Percentiles rank a stretch among this genome's conserved stretches.
Conservation (phyloP, 2,888 invertebrate genomes). For the Eristalis pertinax region DNA sequence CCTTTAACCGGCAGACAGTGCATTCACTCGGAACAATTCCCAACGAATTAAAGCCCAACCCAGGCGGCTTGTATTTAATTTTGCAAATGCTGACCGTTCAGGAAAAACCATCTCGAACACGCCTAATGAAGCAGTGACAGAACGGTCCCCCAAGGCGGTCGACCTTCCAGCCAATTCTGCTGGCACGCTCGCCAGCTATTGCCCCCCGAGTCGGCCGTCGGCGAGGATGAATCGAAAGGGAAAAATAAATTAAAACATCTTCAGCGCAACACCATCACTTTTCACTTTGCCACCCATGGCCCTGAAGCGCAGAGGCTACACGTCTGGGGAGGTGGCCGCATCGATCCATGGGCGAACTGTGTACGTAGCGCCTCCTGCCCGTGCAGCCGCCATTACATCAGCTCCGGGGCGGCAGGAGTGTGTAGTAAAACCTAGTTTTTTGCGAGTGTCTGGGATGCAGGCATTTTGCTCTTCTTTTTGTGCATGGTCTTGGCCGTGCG, state of each 20-base stretch:
- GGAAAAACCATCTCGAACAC: neutral
- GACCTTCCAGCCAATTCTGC: neutral
- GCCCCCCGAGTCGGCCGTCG: neutral
- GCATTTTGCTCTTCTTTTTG: too few species aligned
- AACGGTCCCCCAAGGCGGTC: neutral
- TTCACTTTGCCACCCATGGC: constrained; percentile 7
- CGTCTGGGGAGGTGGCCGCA: neutral
- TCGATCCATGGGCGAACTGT: neutral
- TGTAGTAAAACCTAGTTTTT: neutral
- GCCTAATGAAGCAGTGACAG: neutral
- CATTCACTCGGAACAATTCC: neutral
- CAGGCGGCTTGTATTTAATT: neutral
- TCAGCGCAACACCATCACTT: constrained; percentile 35
- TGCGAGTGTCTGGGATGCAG: neutral
- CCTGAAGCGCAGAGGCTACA: neutral
- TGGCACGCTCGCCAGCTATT: too few species aligned
- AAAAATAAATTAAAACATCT: constrained; percentile 36
- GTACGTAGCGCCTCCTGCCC: too few species aligned
- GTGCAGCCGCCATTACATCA: neutral
- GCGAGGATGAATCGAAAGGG: neutral
- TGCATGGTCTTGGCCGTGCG: neutral
- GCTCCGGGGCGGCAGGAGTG: neutral
- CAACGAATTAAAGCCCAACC: neutral
- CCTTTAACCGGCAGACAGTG: neutral
- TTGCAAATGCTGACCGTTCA: neutral